Conservation (phyloP, 1,140 invertebrate species). For the Archegozetes longisetosus region DNA sequence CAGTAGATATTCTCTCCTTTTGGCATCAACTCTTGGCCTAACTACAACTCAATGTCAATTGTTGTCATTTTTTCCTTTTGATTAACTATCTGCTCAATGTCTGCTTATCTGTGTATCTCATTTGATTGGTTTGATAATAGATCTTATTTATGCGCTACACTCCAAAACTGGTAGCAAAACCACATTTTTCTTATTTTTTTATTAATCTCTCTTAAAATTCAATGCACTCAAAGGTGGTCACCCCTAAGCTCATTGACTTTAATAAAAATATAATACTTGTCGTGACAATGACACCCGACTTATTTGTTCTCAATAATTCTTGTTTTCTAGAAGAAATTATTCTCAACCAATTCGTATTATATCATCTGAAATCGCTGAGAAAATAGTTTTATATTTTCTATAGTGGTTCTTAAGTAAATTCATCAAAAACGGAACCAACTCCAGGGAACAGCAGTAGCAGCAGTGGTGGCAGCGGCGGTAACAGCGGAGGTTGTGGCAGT, state of each 20-base stretch:
- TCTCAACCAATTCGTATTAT: neutral
- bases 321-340: neutral
- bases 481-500: neutral
- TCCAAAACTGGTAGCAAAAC: neutral
- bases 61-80: neutral
- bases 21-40: neutral
- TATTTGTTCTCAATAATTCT: neutral
- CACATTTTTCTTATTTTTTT: neutral
- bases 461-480: conserved; percentile 1
- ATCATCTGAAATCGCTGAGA: too few species aligned
- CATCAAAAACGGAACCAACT: conserved; percentile 10
- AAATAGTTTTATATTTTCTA: too few species aligned
- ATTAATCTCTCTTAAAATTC: neutral
- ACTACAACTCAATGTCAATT: neutral
- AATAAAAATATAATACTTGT: neutral
- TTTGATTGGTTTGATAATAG: neutral
- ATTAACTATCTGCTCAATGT: too few species aligned
- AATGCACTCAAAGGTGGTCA: neutral
- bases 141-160: neutral
- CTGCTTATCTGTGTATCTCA: neutral
- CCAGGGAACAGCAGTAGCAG: conserved; percentile 3
- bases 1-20: neutral
- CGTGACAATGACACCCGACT: neutral
- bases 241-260: neutral
- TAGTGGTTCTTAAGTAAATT: neutral